Evolutionary conservation across 2,113 vertebrate genomes (phyloP), one percentile per base, ranked within the genome.

Genomic region (Anoplopoma fimbria): DNA sequence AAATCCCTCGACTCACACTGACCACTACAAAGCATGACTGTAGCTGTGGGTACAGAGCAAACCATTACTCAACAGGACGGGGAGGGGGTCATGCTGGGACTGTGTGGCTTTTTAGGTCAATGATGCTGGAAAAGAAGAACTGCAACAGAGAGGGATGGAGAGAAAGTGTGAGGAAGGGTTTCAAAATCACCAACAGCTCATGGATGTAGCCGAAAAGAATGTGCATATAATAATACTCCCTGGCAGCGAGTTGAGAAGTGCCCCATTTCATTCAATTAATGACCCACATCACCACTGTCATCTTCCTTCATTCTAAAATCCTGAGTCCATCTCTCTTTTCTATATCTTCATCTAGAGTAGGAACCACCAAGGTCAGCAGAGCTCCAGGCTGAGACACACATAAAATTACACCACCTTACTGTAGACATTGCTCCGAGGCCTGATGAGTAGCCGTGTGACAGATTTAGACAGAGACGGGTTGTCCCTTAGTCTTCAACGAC

Each of bases 41-140:
- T 62, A 60, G 77, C 84, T 61, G 79, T 57, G 84, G n/a, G 45
- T 70, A 17, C 75, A 69, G 70, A 64, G 69, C 64, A 70, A 75
- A 51, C 57, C 78, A 78, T 80, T 79, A 84, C 55, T 83, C 64
- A 78, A 76, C 80, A 71, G 19, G 34, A 80, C 0, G 19, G 42
- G 33, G 58, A 57, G 4, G 63, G 51, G 81, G 29, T 81, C 77
- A 71, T 40, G 63, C 84, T 82, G 87, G 76, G 76, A 75, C 51
- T 77, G 70, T 77, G 70, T 72, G 82, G 25, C 17, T 88, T 90
- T 91, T 80, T 78, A 88, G 84, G 90, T 91, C 88, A 92, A 10
- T 19, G 74, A 70, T 64, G 27, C 36, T 70, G 29, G 34, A 75
- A 61, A 76, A 53, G 57, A 79, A 64, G 25, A 75, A 74, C 2